Evolutionary conservation across 92 coral and sea anemone genomes (phyloP), one percentile per base, ranked within the genome.

Genomic region (Paragorgia papillata): DNA sequence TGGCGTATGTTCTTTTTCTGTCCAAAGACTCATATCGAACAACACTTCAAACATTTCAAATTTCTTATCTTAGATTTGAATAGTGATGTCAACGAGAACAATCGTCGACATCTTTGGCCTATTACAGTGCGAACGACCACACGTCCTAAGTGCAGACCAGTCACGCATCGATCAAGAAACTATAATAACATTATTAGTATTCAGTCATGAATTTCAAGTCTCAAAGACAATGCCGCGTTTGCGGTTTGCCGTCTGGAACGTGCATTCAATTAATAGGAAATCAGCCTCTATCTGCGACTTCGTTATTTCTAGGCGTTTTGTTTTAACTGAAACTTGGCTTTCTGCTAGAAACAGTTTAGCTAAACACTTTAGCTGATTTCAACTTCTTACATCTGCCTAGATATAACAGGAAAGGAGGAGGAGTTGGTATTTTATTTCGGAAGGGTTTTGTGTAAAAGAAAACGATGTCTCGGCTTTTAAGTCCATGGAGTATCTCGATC

Each of bases 241-340:
- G n/a, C n/a, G n/a, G n/a, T n/a, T n/a, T n/a, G 68, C 68, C 68
- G 37, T 46, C 15, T 80, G 84, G 84, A 80, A 80, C 9, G 69
- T 37, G 12, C 67, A 57, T 15, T 80, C 84, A 19, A 39, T 68
- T n/a, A 80, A 80, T 51, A 80, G 39, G 58, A 67, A 80, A 22
- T 80, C 69, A 9, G 58, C 43, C 32, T 40, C 84, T 32, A 39
- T 79, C 3, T 65, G 83, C 33, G 75, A 79, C 25, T 34, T 79
- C 15, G 49, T 35, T 25, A 79, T 65, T 0, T 65, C 76, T 40
- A 57, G 56, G 43, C 84, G 68, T 2, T 68, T 79, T 54, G 76
- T 67, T 39, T 13, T 67, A 27, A 67, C 62, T 0, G 70, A 80
- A 34, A 80, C 70, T 32, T 80, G 69, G 78, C 15, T 54, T 33